Evolutionary conservation across 2,888 invertebrate genomes (phyloP).

Genomic region (Tinea semifulvella): DNA sequence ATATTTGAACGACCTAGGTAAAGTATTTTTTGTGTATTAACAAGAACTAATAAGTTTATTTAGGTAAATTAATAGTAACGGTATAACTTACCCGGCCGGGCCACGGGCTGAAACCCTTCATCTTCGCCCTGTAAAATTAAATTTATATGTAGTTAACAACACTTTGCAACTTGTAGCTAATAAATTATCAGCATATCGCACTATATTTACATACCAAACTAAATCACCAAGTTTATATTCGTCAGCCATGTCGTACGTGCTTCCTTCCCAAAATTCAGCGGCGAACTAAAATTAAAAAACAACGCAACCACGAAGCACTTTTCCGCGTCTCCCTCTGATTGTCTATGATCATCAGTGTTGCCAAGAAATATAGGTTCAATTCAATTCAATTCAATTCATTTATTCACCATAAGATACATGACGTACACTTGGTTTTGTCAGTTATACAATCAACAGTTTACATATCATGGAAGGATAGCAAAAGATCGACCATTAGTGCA

Average conservation of each 20-base stretch:
- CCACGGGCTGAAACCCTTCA: slow-evolving; percentile 98
- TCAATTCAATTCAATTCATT: too few species aligned
- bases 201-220: slow-evolving; percentile 52
- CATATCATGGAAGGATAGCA: too few species aligned
- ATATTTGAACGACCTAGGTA: background rate
- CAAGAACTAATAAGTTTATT: background rate
- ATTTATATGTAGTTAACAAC: slow-evolving; percentile 2
- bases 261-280: slow-evolving; percentile 37
- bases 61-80: slow-evolving; percentile 16
- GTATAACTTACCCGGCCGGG: slow-evolving; percentile 90
- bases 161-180: slow-evolving; percentile 1
- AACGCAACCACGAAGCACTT: slow-evolving; percentile 8
- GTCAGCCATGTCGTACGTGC: slow-evolving; percentile 47
- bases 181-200: slow-evolving; percentile 17
- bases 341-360: slow-evolving; percentile 8
- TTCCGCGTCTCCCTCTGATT: slow-evolving; percentile 2
- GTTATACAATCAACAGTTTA: too few species aligned
- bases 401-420: too few species aligned
- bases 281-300: slow-evolving; percentile 42
- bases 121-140: slow-evolving; percentile 85
- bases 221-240: slow-evolving; percentile 63
- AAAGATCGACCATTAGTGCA: too few species aligned
- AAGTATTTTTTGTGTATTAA: background rate
- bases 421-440: too few species aligned
- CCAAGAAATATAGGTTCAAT: too few species aligned